Evolutionary conservation across 35 echinoderm and acorn worm species (phyloP).

Genomic region (Stichopus chloronotus): DNA sequence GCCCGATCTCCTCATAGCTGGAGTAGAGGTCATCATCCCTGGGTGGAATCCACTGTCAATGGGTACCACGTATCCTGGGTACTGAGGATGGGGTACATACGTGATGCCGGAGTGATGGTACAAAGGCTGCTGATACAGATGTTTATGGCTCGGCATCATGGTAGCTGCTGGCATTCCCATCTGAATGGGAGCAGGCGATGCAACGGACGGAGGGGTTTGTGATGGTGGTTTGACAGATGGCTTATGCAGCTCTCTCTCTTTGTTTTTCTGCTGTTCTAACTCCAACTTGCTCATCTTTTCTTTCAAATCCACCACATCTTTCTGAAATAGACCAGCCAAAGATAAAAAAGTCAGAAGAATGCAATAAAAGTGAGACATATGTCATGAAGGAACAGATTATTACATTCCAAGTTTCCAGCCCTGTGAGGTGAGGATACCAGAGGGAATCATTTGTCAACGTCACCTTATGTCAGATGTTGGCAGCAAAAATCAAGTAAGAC

Average conservation of each 20-base stretch:
- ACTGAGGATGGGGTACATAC: constrained; percentile 56
- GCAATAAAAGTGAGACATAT: too few relatives aligned
- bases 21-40: constrained; percentile 55
- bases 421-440: too few relatives aligned
- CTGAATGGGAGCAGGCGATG: constrained; percentile 13
- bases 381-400: too few relatives aligned
- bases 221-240: constrained; percentile 20
- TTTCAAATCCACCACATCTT: constrained; percentile 39
- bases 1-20: constrained; percentile 16
- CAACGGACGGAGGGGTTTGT: constrained; percentile 11
- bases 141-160: constrained; percentile 37
- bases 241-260: constrained; percentile 44
- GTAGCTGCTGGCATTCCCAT: constrained; percentile 14
- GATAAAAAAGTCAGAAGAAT: too few relatives aligned
- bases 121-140: constrained; percentile 14
- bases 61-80: constrained; percentile 26
- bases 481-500: too few relatives aligned
- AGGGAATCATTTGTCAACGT: too few relatives aligned
- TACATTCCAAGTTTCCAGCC: too few relatives aligned
- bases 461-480: too few relatives aligned
- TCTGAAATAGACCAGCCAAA: constrained; percentile 6
- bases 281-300: constrained; percentile 44
- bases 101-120: constrained; percentile 21
- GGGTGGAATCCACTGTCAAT: constrained; percentile 9
- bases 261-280: constrained; percentile 38